phyloP scores from a whole-genome alignment of 2,113 vertebrate genomes.

The Montifringilla adamsi region DNA sequence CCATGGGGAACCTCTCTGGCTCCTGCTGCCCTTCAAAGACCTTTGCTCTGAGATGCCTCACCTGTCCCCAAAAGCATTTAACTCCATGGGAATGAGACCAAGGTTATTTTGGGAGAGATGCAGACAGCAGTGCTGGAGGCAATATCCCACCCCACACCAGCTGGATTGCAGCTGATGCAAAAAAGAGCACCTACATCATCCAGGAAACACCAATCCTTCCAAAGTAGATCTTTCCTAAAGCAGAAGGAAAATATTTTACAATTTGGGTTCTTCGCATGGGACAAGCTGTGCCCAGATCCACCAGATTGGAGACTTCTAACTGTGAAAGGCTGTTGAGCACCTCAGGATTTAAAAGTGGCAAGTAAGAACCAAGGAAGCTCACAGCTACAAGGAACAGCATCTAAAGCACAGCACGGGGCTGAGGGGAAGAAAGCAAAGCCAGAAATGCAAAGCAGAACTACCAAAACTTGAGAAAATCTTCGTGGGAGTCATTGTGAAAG shows the following conservation, averaged over 20 bases:
- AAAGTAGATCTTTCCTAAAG: neutral
- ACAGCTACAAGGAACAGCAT: neutral
- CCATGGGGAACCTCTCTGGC: neutral
- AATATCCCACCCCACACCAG: neutral
- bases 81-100: neutral
- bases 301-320: neutral
- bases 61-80: neutral
- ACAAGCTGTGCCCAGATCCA: neutral
- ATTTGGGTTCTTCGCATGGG: neutral
- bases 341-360: neutral
- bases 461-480: neutral
- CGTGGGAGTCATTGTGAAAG: neutral
- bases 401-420: rapidly evolving
- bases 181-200: neutral
- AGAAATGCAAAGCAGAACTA: neutral
- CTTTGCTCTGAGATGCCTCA: neutral
- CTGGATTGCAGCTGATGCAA: neutral
- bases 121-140: neutral
- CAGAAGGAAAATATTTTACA: neutral
- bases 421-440: neutral
- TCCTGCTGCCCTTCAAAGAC: neutral
- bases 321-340: rapidly evolving
- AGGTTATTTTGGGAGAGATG: rapidly evolving
- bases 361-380: neutral
- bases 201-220: neutral